Conservation (phyloP, 2,888 invertebrate genomes). For the Andrena bicolor region DNA sequence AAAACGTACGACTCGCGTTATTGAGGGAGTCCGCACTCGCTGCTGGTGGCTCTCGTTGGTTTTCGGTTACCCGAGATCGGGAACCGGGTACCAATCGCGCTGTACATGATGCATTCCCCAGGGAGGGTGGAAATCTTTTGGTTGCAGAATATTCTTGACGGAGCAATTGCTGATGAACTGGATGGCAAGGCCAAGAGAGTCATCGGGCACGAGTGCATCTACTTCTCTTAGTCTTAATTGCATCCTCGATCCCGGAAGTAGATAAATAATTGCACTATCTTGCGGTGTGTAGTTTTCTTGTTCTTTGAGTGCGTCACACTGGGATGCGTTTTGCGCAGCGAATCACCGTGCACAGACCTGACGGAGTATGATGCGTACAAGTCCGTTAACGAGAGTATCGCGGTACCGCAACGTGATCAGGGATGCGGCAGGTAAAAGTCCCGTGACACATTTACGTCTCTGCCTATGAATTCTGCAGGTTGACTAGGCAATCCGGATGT, state of each 20-base stretch:
- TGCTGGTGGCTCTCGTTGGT: conserved; percentile 48
- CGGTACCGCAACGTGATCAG: conserved; percentile 71
- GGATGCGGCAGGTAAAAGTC: conserved; percentile 73
- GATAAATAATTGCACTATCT: not conserved
- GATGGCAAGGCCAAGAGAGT: no score
- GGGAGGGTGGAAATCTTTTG: not conserved
- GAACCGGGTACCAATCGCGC: not conserved
- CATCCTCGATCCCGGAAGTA: not conserved
- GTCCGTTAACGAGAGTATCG: conserved; percentile 62
- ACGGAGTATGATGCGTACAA: conserved; percentile 56
- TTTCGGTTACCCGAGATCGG: conserved; percentile 54
- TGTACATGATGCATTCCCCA: not conserved
- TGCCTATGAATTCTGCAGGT: conserved; percentile 56
- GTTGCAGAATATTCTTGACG: no score
- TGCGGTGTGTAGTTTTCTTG: not conserved
- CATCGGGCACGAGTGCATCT: no score
- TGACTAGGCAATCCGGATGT: conserved; percentile 60
- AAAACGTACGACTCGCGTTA: conserved; percentile 59
- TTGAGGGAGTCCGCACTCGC: conserved; percentile 31
- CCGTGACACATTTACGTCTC: conserved; percentile 66
- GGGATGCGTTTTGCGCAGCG: not conserved
- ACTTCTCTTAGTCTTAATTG: not conserved
- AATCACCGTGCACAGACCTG: conserved; percentile 37
- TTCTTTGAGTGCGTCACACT: not conserved
- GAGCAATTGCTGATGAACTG: no score